Conservation (phyloP, 2,797 vertebrate species). For the Sphenopsis melanotis region DNA sequence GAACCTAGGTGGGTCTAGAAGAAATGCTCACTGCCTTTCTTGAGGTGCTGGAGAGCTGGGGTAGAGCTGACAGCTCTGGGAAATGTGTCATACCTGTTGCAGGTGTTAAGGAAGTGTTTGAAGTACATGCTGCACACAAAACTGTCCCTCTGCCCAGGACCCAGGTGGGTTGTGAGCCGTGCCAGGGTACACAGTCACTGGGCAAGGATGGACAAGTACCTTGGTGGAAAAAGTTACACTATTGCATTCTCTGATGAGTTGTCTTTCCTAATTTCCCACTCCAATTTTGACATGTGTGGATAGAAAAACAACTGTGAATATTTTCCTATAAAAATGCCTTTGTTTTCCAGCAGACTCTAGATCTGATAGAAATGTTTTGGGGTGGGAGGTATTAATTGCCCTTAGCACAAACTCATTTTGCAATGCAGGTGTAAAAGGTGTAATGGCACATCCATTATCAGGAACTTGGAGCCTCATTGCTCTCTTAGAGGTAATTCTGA, state of each 20-base stretch:
- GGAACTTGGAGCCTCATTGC: background rate
- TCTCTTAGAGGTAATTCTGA: background rate
- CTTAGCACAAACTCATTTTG: background rate
- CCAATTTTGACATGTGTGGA: background rate
- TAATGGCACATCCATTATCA: rapidly evolving
- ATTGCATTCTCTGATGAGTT: background rate
- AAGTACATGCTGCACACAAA: background rate
- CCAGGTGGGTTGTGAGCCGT: background rate
- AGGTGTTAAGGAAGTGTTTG: background rate
- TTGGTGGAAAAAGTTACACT: background rate
- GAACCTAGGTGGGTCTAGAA: background rate
- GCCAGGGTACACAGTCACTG: background rate
- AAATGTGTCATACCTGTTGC: background rate
- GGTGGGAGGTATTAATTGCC: background rate
- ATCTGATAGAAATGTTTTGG: background rate
- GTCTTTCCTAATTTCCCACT: background rate
- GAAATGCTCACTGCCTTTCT: background rate
- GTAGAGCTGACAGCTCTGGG: background rate
- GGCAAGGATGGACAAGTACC: background rate
- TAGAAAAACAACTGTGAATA: background rate
- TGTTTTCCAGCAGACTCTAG: background rate
- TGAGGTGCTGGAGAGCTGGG: background rate
- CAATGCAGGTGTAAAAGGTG: background rate
- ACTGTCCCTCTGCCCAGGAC: background rate
- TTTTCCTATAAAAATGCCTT: background rate